These are phyloP conservation scores for Eupithecia subumbrata DNA, from an alignment of 2,888 invertebrate species.

Conservation along the genomic window DNA sequence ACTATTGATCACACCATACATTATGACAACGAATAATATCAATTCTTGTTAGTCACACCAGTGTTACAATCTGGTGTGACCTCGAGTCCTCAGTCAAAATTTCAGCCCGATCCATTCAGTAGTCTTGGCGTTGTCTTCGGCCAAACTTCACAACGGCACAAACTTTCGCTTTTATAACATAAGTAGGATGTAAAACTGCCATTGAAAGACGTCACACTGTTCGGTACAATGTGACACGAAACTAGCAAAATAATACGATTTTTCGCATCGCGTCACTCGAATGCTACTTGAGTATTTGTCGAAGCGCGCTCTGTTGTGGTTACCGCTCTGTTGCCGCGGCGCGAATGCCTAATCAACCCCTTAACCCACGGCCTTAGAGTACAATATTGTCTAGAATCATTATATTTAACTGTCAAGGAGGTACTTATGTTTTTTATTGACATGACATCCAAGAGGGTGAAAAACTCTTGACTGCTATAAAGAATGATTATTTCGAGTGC, in stretches of 20 bases:
- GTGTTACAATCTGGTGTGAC: too few species aligned
- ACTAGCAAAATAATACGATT: constrained; percentile 50
- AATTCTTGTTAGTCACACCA: too few species aligned
- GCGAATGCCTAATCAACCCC: constrained; percentile 22
- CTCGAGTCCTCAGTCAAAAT: too few species aligned
- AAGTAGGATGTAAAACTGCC: neutral
- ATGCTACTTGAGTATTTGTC: constrained; percentile 30
- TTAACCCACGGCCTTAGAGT: constrained; percentile 31
- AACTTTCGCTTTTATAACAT: too few species aligned
- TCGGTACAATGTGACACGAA: constrained; percentile 41
- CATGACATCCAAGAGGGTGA: constrained; percentile 45
- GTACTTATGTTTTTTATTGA: constrained; percentile 40
- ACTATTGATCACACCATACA: too few species aligned
- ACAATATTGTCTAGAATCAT: constrained; percentile 29
- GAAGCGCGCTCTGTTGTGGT: constrained; percentile 38
- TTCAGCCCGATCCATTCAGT: too few species aligned
- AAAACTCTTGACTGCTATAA: constrained; percentile 50
- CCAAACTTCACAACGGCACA: too few species aligned
- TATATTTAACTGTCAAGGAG: constrained; percentile 34
- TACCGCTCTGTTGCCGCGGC: constrained; percentile 1
- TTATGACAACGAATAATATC: too few species aligned
- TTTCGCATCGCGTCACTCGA: constrained; percentile 42
- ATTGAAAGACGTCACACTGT: constrained; percentile 37
- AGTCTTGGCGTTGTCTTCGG: too few species aligned
- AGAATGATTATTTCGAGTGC: constrained; percentile 48